phyloP scores from a whole-genome alignment of 30 jellyfish, hydroid and myxozoan species.

The Aurelia sp. region DNA sequence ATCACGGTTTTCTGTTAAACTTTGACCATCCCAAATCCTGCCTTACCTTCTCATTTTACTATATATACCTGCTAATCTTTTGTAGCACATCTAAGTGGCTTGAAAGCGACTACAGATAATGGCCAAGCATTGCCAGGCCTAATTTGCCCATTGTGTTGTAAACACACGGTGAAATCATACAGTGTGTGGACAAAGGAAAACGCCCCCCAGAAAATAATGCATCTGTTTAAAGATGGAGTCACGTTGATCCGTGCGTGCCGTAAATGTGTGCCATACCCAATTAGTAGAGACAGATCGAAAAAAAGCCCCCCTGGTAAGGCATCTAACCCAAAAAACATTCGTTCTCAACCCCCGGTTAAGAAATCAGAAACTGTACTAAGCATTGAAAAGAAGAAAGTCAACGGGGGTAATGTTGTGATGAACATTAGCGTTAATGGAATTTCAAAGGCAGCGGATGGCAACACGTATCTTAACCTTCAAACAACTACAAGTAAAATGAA shows the following conservation, averaged over 20 bases:
- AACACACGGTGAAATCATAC: conserved; percentile 68
- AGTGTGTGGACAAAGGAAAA: conserved; percentile 53
- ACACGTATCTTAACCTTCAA: neutral
- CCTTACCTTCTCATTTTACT: neutral
- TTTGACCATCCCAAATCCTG: too few relatives aligned
- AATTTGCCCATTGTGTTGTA: conserved; percentile 68
- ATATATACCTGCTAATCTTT: neutral
- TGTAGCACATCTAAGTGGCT: conserved; percentile 45
- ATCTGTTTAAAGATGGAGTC: conserved; percentile 59
- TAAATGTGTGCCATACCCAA: conserved; percentile 73
- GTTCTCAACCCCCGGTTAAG: neutral
- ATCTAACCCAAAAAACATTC: neutral
- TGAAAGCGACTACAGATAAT: conserved; percentile 54
- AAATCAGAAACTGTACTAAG: neutral
- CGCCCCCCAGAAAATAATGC: conserved; percentile 56
- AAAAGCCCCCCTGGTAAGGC: neutral
- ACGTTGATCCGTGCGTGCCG: conserved; percentile 67
- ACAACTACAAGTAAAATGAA: conserved; percentile 2
- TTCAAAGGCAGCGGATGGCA: neutral
- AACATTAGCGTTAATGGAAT: conserved; percentile 1
- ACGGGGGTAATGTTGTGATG: neutral
- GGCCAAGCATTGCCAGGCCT: conserved; percentile 65
- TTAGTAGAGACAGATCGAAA: conserved; percentile 39
- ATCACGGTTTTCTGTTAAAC: too few relatives aligned
- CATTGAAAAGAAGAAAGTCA: neutral